Conservation (phyloP, 1,140 invertebrate species). For the Aporrectodea caliginosa region DNA sequence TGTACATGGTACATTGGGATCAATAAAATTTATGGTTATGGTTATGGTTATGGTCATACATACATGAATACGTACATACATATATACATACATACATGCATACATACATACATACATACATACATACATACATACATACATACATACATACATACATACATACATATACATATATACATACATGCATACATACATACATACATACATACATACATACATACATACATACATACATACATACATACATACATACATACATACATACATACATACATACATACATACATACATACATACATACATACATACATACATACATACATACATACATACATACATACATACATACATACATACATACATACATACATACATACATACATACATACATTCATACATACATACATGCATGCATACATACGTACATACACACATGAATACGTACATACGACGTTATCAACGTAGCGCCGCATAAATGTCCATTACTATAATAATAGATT, state of each 20-base stretch:
- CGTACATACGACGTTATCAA: background rate
- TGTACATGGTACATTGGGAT: background rate
- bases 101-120: slow-evolving; percentile 16
- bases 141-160: background rate
- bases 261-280: slow-evolving; percentile 23
- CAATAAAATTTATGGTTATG: too few species aligned
- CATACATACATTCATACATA: slow-evolving; percentile 8
- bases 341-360: slow-evolving; percentile 12
- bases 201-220: slow-evolving; percentile 23
- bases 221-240: slow-evolving; percentile 23
- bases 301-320: slow-evolving; percentile 23
- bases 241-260: slow-evolving; percentile 23
- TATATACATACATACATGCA: slow-evolving; percentile 7
- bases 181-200: slow-evolving; percentile 19
- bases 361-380: slow-evolving; percentile 1
- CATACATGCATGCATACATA: slow-evolving; percentile 27
- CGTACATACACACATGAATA: slow-evolving; percentile 16
- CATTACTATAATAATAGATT: too few species aligned
- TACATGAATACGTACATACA: too few species aligned
- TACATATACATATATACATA: background rate
- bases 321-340: slow-evolving; percentile 25
- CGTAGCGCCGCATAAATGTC: too few species aligned
- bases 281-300: slow-evolving; percentile 23
- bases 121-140: slow-evolving; percentile 14
- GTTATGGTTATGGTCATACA: too few species aligned